Evolutionary conservation across 23 tunicate species (phyloP).

Genomic region (Ascidia mentula): DNA sequence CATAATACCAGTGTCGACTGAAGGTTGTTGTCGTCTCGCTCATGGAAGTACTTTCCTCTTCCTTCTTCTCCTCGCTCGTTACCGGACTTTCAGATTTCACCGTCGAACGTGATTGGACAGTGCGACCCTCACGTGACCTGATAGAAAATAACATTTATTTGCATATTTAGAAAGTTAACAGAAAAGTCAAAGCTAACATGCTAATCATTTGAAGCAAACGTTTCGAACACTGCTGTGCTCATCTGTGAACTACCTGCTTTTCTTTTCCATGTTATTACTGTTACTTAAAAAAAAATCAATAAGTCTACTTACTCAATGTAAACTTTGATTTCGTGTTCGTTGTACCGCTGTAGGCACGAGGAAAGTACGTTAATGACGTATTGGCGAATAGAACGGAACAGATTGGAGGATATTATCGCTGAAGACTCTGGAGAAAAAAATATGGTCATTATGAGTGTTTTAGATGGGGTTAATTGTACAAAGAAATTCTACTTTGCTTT

Average conservation of each 20-base stretch:
- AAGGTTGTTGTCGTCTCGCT: constrained; percentile 72
- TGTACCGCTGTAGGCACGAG: constrained; percentile 43
- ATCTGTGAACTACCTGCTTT: too few species aligned
- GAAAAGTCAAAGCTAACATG: too few species aligned
- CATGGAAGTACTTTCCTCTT: constrained; percentile 42
- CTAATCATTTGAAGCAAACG: too few species aligned
- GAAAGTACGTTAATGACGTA: constrained; percentile 48
- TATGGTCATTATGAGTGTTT: not conserved
- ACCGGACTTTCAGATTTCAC: not conserved
- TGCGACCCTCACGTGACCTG: constrained; percentile 13
- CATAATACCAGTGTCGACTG: constrained; percentile 62
- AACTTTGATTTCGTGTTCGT: constrained; percentile 34
- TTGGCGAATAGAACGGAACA: constrained; percentile 57
- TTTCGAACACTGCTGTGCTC: too few species aligned
- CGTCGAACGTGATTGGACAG: not conserved
- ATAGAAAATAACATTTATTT: too few species aligned
- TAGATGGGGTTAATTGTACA: not conserved
- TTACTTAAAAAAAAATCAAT: too few species aligned
- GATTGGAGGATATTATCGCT: constrained; percentile 28
- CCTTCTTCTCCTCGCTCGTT: constrained; percentile 4
- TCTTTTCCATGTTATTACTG: too few species aligned
- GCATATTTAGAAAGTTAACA: too few species aligned
- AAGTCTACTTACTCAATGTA: constrained; percentile 67
- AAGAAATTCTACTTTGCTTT: too few species aligned
- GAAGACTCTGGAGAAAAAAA: not conserved